phyloP scores from a whole-genome alignment of 2,113 vertebrate species.

The Quiscalus mexicanus region DNA sequence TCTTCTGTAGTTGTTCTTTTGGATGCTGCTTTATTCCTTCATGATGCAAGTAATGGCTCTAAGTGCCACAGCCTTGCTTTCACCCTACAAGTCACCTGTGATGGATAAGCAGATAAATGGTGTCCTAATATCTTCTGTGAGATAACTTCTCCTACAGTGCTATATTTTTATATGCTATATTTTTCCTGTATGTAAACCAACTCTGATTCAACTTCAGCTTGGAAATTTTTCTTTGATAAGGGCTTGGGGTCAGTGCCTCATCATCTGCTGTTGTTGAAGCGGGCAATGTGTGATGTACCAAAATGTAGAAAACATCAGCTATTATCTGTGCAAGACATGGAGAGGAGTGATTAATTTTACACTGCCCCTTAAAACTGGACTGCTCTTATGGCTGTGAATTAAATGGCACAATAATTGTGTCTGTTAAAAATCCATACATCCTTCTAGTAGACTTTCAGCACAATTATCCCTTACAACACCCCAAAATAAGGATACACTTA shows the following conservation, averaged over 20 bases:
- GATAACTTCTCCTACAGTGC: neutral
- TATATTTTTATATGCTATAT: neutral
- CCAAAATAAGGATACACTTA: neutral
- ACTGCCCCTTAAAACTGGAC: neutral
- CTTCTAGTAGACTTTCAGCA: neutral
- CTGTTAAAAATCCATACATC: neutral
- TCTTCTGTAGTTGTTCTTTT: neutral
- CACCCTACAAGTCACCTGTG: neutral
- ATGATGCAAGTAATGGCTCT: neutral
- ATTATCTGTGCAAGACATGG: neutral
- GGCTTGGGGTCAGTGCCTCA: neutral
- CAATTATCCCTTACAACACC: neutral
- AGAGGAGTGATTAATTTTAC: neutral
- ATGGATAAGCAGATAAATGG: neutral
- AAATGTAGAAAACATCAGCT: fast-evolving
- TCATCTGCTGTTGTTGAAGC: neutral
- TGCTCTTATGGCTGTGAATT: neutral
- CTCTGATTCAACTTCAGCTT: neutral
- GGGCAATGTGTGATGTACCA: neutral
- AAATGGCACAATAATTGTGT: neutral
- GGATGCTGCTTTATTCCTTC: neutral
- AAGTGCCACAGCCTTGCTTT: neutral
- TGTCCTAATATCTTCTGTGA: neutral
- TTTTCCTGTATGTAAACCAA: neutral
- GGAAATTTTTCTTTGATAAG: neutral